Evolutionary conservation across 1,140 invertebrate genomes (phyloP), one percentile per base, ranked within the genome.

Genomic region (Brachionus rubens): DNA sequence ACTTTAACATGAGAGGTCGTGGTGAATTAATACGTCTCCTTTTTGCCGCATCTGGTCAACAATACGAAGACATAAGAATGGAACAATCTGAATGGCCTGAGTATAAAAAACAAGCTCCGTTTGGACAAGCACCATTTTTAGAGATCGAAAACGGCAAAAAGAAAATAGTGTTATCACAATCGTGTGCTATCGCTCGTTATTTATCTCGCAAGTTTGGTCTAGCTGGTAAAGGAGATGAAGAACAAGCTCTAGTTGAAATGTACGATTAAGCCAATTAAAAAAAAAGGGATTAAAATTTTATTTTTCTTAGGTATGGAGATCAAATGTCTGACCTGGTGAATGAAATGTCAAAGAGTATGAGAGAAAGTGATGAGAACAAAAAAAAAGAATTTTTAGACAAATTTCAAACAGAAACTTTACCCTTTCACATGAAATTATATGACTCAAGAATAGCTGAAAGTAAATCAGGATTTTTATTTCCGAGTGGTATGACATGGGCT

Each of bases 11-110:
- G 24, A 65, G 36, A 48, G 75, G 75, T 19, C 41, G 46, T 36
- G 75, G 54, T 19, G 75, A 76, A 33, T 9, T 65, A n/a, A 47
- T 47, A 14, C 28, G 75, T 24, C 56, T 76, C 10, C 21, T 76
- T 30, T 76, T 76, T 76, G 75, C 75, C n/a, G 75, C 75, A 2
- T 21, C 75, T 7, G 33, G 33, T 9, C 54, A 65, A 50, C 26
- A 62, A 21, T 76, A 65, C 24, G 75, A 76, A 28, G 56, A 76
- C 54, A 16, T 48, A 28, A 28, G 54, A 62, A 47, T 76, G 7
- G 48, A 76, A 41, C 1, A n/a, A 1, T 30, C 26, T 4, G 28
- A 76, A n/a, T 76, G 75, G 54, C 54, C 54, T 12, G 33, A 62
- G 14, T 30, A 36, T 10, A 76, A 76, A 41, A 12, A 36, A 24